Evolutionary conservation across 2,113 vertebrate genomes (phyloP).

Genomic region (Heteronetta atricapilla): DNA sequence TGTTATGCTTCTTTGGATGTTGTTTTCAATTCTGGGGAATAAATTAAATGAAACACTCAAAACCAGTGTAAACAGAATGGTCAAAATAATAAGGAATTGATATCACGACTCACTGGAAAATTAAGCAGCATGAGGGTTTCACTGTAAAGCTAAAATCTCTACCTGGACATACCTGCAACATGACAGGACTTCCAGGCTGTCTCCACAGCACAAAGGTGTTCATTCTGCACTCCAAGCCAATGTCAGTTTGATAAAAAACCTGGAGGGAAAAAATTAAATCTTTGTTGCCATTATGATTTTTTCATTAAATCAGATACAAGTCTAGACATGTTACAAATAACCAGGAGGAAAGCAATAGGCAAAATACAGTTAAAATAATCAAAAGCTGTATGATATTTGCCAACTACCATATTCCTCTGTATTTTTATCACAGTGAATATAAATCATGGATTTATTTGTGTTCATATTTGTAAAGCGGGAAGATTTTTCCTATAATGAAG

Average conservation of each 20-base stretch:
- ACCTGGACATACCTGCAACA: background rate
- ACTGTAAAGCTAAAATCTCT: background rate
- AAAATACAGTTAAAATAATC: background rate
- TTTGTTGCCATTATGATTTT: background rate
- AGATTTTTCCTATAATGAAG: background rate
- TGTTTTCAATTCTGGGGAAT: background rate
- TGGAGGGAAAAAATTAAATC: background rate
- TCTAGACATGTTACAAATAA: background rate
- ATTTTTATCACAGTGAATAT: background rate
- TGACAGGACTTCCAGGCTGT: background rate
- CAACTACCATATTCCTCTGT: background rate
- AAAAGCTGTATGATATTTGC: background rate
- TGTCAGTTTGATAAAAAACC: background rate
- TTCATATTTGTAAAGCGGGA: background rate
- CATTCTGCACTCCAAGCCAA: background rate
- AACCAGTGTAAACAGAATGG: background rate
- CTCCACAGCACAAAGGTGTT: background rate
- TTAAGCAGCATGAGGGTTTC: background rate
- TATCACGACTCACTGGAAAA: background rate
- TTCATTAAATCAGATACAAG: background rate
- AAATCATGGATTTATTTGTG: background rate
- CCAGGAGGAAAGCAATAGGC: background rate
- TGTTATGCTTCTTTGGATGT: background rate
- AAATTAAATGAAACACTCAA: background rate
- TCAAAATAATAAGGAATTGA: background rate